Evolutionary conservation across 2,797 vertebrate genomes (phyloP), one percentile per base, ranked within the genome.

Genomic region (Dermochelys coriacea): DNA sequence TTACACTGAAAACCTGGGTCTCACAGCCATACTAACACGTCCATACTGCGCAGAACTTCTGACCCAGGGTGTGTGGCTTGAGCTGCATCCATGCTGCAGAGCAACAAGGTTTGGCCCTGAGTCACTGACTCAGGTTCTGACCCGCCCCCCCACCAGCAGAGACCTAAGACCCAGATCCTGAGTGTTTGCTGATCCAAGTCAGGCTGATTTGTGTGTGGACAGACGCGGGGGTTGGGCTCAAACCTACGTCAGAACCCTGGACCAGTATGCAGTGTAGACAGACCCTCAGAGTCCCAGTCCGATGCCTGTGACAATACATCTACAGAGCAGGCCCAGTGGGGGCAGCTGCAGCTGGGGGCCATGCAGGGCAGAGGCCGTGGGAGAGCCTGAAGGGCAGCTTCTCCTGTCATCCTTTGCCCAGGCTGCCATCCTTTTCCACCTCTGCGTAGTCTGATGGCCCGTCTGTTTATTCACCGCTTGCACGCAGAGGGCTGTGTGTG

Each of bases 401-500:
- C n/a, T 61, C 59, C 59, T 61, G 59, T 34, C 51, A 41, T 45
- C 71, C 37, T 23, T n/a, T 57, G 75, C 45, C 37, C 57, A 47
- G 59, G 15, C 37, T 52, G 52, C 16, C 52, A 18, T 6, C 52
- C 64, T 88, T 25, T 29, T 47, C 74, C 25, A 29, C 74, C 74
- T 71, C 45, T 47, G 74, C 57, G 51, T 50, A 79, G 82, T 91
- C 85, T 77, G 86, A 79, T 85, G 52, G 82, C 71, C n/a, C 0
- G 64, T 77, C 79, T 94, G 93, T 91, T 94, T 91, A 91, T 94
- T 90, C 88, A 79, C 79, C 59, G 31, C 82, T 55, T 54, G 85
- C 93, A 88, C 80, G 89, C 89, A 78, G 85, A n/a, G 78, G 77
- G 79, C 86, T 59, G 86, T 88, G 93, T 88, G n/a, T 88, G 93